Evolutionary conservation across 2,113 vertebrate species (phyloP).

Genomic region (zebrafish (Danio rerio)): DNA sequence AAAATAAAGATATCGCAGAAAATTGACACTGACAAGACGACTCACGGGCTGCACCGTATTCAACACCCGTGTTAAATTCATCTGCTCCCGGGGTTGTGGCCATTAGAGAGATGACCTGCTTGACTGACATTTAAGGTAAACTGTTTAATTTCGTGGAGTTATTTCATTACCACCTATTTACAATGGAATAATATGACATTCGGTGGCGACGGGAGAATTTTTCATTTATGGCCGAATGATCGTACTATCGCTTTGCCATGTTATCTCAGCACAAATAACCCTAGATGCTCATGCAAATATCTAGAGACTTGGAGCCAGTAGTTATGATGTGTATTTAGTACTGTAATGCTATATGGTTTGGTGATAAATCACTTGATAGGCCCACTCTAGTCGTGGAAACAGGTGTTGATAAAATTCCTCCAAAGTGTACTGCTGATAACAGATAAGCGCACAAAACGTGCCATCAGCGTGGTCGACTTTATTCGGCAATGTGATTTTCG

Average conservation of each 20-base stretch:
- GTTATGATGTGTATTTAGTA: slow-evolving; percentile 21
- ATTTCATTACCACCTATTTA: slow-evolving; percentile 79
- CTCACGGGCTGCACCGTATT: slow-evolving; percentile 91
- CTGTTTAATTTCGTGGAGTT: slow-evolving; percentile 87
- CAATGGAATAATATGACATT: slow-evolving; percentile 59
- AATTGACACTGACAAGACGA: slow-evolving; percentile 99
- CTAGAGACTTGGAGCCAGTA: neutral
- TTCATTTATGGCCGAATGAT: neutral
- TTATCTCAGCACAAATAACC: slow-evolving; percentile 17
- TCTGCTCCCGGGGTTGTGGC: slow-evolving; percentile 88
- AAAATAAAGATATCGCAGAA: slow-evolving; percentile 98
- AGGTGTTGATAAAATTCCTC: slow-evolving; percentile 28
- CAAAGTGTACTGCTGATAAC: slow-evolving; percentile 5
- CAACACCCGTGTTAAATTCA: slow-evolving; percentile 97
- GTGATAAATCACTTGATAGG: slow-evolving; percentile 29
- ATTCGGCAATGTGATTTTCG: neutral
- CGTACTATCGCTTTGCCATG: neutral
- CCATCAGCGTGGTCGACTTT: neutral
- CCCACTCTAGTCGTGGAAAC: slow-evolving; percentile 19
- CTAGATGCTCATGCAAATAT: slow-evolving; percentile 15
- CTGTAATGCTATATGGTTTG: slow-evolving; percentile 1
- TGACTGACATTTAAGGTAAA: slow-evolving; percentile 95
- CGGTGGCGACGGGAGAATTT: slow-evolving; percentile 38
- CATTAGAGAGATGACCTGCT: slow-evolving; percentile 87
- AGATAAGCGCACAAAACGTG: slow-evolving; percentile 3